Evolutionary conservation across 2,888 invertebrate genomes (phyloP).

Genomic region (Standfussiana lucernea): DNA sequence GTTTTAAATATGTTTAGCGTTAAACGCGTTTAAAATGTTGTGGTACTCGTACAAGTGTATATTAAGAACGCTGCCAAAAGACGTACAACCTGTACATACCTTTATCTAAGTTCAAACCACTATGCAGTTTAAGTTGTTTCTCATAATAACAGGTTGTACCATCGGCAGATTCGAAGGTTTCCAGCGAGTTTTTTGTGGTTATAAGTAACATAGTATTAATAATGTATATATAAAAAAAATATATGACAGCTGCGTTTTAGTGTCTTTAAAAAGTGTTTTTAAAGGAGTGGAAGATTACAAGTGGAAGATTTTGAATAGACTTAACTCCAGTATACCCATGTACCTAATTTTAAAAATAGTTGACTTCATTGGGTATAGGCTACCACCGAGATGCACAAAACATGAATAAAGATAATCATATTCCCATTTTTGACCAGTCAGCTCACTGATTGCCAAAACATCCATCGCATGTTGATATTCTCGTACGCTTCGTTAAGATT

Average conservation of each 20-base stretch:
- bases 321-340: no score
- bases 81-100: background rate
- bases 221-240: background rate
- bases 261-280: background rate
- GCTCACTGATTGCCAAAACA: background rate
- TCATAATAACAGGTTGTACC: constrained; percentile 30
- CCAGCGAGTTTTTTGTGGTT: constrained; percentile 20
- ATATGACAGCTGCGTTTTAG: constrained; percentile 4
- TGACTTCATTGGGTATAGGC: background rate
- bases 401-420: no score
- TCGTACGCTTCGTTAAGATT: background rate
- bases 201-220: constrained; percentile 20
- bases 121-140: constrained; percentile 24
- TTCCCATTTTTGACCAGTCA: background rate
- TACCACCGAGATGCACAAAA: background rate
- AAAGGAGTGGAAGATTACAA: background rate
- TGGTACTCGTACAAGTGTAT: no score
- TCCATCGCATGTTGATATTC: background rate
- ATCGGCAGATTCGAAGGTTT: constrained; percentile 34
- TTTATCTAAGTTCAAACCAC: constrained; percentile 15
- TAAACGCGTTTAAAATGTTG: background rate
- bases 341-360: background rate
- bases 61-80: background rate
- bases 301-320: background rate
- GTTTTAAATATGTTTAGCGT: background rate